Percentiles rank a stretch among this genome's conserved stretches.
Evolutionary conservation across 2,113 vertebrate species (phyloP).

Genomic region (Lamprologus lemairii): DNA sequence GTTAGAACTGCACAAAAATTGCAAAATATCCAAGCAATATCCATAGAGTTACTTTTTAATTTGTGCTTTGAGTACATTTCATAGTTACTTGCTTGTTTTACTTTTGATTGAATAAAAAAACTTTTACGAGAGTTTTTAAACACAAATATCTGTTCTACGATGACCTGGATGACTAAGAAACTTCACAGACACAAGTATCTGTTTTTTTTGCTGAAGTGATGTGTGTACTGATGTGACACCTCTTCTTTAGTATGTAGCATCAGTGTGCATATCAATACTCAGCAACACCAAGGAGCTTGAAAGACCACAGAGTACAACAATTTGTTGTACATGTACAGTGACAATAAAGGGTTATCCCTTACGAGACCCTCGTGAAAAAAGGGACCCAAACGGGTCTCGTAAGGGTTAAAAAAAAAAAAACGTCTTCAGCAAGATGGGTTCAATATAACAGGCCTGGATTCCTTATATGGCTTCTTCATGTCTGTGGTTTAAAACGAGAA

Average conservation of each 20-base stretch:
- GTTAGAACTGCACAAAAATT: not conserved
- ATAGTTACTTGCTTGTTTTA: not conserved
- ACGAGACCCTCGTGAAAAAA: not conserved
- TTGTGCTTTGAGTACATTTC: not conserved
- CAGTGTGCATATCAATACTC: not conserved
- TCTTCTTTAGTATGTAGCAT: not conserved
- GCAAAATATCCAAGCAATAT: not conserved
- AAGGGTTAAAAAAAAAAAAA: not conserved
- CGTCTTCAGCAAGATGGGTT: not conserved
- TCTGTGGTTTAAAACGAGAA: not conserved
- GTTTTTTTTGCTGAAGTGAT: not conserved
- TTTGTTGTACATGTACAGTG: not conserved
- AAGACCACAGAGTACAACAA: not conserved
- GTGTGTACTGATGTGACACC: not conserved
- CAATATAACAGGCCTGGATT: not conserved
- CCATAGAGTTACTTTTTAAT: not conserved
- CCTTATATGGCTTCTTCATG: not conserved
- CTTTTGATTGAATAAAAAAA: not conserved
- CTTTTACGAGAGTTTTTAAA: not conserved
- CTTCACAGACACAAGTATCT: not conserved
- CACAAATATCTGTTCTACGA: not conserved
- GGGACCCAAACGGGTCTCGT: not conserved
- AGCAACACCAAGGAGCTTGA: not conserved
- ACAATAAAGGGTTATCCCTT: not conserved
- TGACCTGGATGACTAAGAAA: not conserved